Evolutionary conservation across 2,113 vertebrate species (phyloP), one percentile per base, ranked within the genome.

Genomic region (Nyctibius bracteatus): DNA sequence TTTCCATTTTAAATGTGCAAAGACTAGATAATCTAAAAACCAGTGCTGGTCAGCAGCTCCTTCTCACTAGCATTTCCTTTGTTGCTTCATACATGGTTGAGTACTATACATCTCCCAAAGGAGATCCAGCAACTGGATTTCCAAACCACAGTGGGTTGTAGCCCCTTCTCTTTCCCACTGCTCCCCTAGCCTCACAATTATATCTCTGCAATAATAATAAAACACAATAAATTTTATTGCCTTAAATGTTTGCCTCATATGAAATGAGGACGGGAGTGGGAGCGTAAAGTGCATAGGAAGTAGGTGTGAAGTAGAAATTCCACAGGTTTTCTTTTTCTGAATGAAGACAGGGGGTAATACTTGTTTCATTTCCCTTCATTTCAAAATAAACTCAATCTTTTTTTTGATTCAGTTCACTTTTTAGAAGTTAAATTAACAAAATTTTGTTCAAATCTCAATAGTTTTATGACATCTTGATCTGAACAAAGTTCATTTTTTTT

Each of bases 1-100:
- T 90, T 96, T 93, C 65, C 52, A 72, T 92, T 94, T 95, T 79
- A 85, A 93, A 81, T 93, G 66, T 78, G 39, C 2, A 9, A 90
- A 85, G 47, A 58, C 79, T 84, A 93, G 94, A 78, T 81, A 91
- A 95, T 75, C 75, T 85, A 84, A 90, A 14, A 71, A 43, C 16
- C 37, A 63, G 10, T 31, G 24, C 52, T 25, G 15, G 43, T 46
- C 28, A 81, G 49, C 16, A 68, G 14, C 7, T 83, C 21, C 17
- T 9, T 62, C 66, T 86, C 73, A 70, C 46, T 28, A 62, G 8
- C 39, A 57, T 85, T 92, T 86, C 46, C 44, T 91, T 92, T 68
- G 30, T 37, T 81, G 21, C 9, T 6, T 55, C 12, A 8, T 35
- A 39, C 1, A 0, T 51, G 12, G 33, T 30, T 41, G 35, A 66